Percentiles rank a stretch among this genome's conserved stretches.
Evolutionary conservation across 2,888 invertebrate genomes (phyloP).

Genomic region (Priocnemis perturbator): DNA sequence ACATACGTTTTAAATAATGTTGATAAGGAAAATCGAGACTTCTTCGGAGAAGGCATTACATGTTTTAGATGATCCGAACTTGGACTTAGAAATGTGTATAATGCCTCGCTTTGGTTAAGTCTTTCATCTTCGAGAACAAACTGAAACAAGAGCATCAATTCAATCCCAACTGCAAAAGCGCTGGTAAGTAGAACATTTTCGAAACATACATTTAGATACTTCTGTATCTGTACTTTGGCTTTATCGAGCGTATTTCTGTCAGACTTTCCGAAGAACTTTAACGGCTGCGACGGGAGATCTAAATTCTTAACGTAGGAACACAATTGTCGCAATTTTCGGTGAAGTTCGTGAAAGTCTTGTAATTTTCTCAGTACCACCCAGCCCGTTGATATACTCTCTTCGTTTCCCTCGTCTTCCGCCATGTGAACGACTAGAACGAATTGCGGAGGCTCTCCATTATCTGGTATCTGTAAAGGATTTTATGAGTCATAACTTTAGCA

Average conservation of each 20-base stretch:
- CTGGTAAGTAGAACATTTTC: not conserved
- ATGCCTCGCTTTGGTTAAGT: constrained; percentile 90
- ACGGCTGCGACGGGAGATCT: constrained; percentile 88
- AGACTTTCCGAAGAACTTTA: constrained; percentile 90
- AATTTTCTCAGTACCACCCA: constrained; percentile 82
- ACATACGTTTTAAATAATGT: constrained; percentile 89
- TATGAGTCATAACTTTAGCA: not conserved
- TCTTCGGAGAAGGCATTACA: constrained; percentile 86
- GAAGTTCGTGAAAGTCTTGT: constrained; percentile 84
- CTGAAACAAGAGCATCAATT: constrained; percentile 74
- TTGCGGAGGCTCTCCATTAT: constrained; percentile 82
- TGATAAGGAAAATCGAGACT: constrained; percentile 90
- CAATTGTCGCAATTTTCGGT: constrained; percentile 88
- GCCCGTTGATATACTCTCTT: constrained; percentile 80
- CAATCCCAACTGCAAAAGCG: not conserved
- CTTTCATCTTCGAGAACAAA: constrained; percentile 91
- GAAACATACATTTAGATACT: constrained; percentile 86
- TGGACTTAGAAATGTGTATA: constrained; percentile 94
- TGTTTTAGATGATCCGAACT: constrained; percentile 93
- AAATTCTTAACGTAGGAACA: constrained; percentile 87
- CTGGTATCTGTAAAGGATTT: constrained; percentile 75
- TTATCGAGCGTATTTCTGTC: constrained; percentile 88
- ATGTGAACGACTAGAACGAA: constrained; percentile 90
- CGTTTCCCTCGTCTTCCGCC: constrained; percentile 80
- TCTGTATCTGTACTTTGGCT: constrained; percentile 88